Evolutionary conservation across 2,113 vertebrate genomes (phyloP), one percentile per base, ranked within the genome.

Genomic region (Lasiurus borealis): DNA sequence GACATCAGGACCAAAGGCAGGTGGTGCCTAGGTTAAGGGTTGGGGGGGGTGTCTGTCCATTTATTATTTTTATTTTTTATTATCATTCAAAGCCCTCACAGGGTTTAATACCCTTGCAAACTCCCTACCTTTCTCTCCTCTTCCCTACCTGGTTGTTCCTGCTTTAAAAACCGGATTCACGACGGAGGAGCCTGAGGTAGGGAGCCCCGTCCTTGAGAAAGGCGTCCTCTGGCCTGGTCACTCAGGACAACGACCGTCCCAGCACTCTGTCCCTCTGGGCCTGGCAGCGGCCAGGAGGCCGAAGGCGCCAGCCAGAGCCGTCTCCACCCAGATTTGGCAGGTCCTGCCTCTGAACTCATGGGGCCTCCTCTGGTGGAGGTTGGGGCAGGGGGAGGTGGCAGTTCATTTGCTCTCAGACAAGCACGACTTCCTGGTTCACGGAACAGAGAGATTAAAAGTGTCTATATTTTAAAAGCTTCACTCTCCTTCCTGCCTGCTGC

Each of bases 21-120:
- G 9, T 1, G 0, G 29, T 1, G 6, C 90, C n/a, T 1, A 19
- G 16, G 73, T 6, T n/a, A n/a, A n/a, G 0, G 13, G 12, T 12
- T n/a, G n/a, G n/a, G 34, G 11, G 12, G 0, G 13, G 11, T 8
- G n/a, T 8, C 15, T 36, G 25, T 13, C 31, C 4, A 15, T 76
- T 75, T 73, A 8, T 40, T 40, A 40, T 40, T 40, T 40, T 40
- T 40, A 40, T 5, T 75, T 48, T 95, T 29, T 29, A 11, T 46
- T 48, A 14, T 1, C 1, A 6, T 21, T 18, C 10, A 12, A 44
- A 68, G 19, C 66, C 34, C 76, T 34, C 14, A 21, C 6, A 2
- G 50, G 89, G 4, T n/a, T n/a, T n/a, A 0, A 18, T 12, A n/a
- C 21, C 12, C 34, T 1, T 2, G 4, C 4, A 2, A 14, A 3